These are phyloP conservation scores for Falco concolor DNA, from an alignment of 2,797 vertebrate species.

Conservation along the genomic window DNA sequence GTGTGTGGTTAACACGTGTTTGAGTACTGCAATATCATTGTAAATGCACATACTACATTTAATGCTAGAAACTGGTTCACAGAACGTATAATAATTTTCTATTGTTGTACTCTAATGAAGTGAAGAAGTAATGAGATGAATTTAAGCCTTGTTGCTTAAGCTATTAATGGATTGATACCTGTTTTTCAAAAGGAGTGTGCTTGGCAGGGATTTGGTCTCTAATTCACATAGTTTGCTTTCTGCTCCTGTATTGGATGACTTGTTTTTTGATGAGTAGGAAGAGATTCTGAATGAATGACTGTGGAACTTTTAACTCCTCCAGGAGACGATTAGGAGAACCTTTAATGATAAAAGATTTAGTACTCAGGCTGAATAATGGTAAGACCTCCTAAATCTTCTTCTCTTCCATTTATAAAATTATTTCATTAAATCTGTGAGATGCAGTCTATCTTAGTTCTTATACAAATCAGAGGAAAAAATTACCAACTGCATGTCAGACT, in stretches of 20 bases:
- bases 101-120: not conserved
- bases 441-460: not conserved
- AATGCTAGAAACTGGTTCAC: not conserved
- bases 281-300: not conserved
- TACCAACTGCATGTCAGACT: not conserved
- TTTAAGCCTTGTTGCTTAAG: not conserved
- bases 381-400: not conserved
- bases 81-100: not conserved
- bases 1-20: not conserved
- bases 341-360: not conserved
- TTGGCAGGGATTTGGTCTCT: not conserved
- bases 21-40: not conserved
- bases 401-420: not conserved
- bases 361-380: not conserved
- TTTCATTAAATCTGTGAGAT: not conserved
- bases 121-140: not conserved
- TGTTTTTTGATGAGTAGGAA: not conserved
- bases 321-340: not conserved
- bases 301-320: not conserved
- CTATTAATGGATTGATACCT: not conserved
- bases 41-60: fast-evolving
- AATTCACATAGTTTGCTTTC: not conserved
- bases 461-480: not conserved
- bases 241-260: not conserved
- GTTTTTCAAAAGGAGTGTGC: not conserved